Evolutionary conservation across 1,140 invertebrate species (phyloP).

Genomic region (Zophobas atratus): DNA sequence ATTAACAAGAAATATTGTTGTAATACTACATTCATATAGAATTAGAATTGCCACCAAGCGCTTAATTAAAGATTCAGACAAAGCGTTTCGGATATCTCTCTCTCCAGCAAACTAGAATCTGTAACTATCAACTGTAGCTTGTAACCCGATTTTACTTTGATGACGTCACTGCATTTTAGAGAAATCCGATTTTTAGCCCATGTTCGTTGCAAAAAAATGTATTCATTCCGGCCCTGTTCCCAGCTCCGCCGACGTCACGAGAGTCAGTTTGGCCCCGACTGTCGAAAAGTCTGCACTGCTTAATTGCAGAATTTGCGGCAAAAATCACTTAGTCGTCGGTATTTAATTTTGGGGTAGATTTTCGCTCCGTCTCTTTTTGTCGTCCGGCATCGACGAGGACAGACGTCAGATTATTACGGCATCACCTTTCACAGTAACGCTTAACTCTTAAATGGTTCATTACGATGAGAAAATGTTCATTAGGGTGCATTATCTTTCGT

Average conservation of each 20-base stretch:
- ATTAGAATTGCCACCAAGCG: too few relatives aligned
- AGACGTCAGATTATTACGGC: constrained; percentile 28
- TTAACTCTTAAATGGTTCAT: constrained; percentile 42
- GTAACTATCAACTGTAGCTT: too few relatives aligned
- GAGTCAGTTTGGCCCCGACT: background rate
- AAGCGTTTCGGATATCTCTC: too few relatives aligned
- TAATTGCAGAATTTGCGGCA: constrained; percentile 34
- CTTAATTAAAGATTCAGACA: too few relatives aligned
- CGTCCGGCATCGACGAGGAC: constrained; percentile 30
- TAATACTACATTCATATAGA: too few relatives aligned
- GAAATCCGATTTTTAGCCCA: too few relatives aligned
- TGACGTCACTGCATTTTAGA: too few relatives aligned
- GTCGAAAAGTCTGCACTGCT: background rate
- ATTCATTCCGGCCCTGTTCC: too few relatives aligned
- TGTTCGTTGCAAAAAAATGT: too few relatives aligned
- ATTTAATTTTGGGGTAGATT: constrained; percentile 17
- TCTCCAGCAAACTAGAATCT: too few relatives aligned
- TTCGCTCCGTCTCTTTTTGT: constrained; percentile 10
- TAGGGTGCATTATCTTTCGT: constrained; percentile 32
- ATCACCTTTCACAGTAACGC: constrained; percentile 25
- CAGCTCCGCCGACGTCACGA: background rate
- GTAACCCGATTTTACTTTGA: too few relatives aligned
- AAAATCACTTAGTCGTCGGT: constrained; percentile 32
- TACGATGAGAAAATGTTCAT: constrained; percentile 42
- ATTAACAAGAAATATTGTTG: too few relatives aligned